Percentiles rank a stretch among this genome's conserved stretches.
Evolutionary conservation across 2,113 vertebrate species (phyloP).

Genomic region (Corvus cornix): DNA sequence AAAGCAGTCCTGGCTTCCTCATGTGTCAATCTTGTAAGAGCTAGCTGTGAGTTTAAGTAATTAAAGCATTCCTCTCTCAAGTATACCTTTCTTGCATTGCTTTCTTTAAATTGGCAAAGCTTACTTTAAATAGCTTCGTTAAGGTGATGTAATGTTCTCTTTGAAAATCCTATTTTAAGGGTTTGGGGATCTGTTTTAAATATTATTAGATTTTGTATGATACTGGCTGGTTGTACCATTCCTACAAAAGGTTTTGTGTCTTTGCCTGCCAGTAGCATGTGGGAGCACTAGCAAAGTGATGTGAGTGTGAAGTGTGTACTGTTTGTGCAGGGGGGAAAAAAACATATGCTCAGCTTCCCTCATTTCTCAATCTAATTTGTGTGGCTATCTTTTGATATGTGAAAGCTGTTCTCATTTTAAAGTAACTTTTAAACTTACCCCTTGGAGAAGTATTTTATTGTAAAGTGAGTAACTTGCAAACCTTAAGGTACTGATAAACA

Average conservation of each 20-base stretch:
- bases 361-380: background rate
- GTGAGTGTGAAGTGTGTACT: background rate
- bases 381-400: background rate
- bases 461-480: background rate
- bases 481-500: constrained; percentile 20
- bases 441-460: background rate
- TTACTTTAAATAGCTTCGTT: background rate
- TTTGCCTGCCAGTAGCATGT: background rate
- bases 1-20: background rate
- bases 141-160: background rate
- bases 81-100: background rate
- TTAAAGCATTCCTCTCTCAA: background rate
- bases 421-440: background rate
- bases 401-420: background rate
- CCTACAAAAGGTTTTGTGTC: background rate
- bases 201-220: background rate
- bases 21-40: background rate
- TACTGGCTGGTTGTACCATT: background rate
- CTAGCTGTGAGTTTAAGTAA: background rate
- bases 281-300: background rate
- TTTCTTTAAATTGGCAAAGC: background rate
- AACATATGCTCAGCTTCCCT: background rate
- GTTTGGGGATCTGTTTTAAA: background rate
- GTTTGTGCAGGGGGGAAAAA: background rate
- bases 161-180: background rate